These are phyloP conservation scores for Macquaria australasica DNA, from an alignment of 2,113 vertebrate species.

Conservation along the genomic window DNA sequence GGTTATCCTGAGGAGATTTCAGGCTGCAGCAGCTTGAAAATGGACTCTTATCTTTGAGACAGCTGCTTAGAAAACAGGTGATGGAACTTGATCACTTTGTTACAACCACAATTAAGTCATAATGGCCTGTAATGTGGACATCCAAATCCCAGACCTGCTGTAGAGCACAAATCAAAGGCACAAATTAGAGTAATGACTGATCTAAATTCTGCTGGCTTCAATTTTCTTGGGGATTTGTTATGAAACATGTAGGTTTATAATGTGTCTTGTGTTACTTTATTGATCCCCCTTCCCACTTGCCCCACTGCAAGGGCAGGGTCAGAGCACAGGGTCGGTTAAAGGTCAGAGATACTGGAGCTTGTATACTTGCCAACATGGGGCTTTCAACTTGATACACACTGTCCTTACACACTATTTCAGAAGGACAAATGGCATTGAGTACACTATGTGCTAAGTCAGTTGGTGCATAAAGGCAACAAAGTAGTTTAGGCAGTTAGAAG, in stretches of 20 bases:
- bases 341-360: slow-evolving; percentile 23
- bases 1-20: slow-evolving; percentile 48
- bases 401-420: background rate
- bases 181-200: slow-evolving; percentile 36
- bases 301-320: background rate
- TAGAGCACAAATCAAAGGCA: slow-evolving; percentile 43
- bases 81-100: slow-evolving; percentile 66
- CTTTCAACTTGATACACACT: slow-evolving; percentile 13
- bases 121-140: slow-evolving; percentile 53
- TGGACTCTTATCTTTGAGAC: slow-evolving; percentile 49
- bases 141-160: slow-evolving; percentile 38
- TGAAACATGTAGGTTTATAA: slow-evolving; percentile 24
- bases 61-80: slow-evolving; percentile 65
- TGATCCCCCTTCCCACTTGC: background rate
- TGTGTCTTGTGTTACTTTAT: slow-evolving; percentile 39
- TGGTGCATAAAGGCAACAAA: slow-evolving; percentile 6
- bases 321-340: background rate
- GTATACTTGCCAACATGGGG: background rate
- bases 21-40: slow-evolving; percentile 53
- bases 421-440: background rate
- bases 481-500: slow-evolving; percentile 11
- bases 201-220: slow-evolving; percentile 15
- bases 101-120: slow-evolving; percentile 59
- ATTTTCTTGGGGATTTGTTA: slow-evolving; percentile 28
- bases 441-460: background rate